These are phyloP conservation scores for Nemoura dubitans DNA, from an alignment of 2,888 invertebrate species.

Conservation along the genomic window DNA sequence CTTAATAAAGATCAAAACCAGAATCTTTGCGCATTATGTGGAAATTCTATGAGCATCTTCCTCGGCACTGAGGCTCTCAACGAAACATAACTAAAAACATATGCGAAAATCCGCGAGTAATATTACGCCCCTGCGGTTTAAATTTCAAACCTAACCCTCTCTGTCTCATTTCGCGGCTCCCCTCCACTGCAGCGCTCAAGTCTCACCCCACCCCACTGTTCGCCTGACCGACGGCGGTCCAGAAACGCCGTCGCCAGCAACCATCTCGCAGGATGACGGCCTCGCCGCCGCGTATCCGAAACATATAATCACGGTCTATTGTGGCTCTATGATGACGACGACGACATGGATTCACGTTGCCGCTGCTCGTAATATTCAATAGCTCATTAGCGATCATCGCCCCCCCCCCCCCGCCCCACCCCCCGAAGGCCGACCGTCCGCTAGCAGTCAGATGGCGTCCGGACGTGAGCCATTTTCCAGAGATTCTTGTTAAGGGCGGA, in stretches of 20 bases:
- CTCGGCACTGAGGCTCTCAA: too few species aligned
- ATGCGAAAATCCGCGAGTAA: too few species aligned
- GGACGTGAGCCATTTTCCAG: neutral
- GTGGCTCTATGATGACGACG: neutral
- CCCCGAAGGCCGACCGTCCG: neutral
- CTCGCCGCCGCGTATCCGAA: constrained; percentile 21
- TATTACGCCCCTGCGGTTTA: too few species aligned
- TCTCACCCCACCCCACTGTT: too few species aligned
- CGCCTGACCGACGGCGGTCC: neutral
- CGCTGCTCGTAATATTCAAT: constrained; percentile 27
- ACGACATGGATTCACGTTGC: neutral
- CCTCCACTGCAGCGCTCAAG: too few species aligned
- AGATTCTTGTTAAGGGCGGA: constrained; percentile 7
- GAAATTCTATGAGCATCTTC: too few species aligned
- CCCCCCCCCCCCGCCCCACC: neutral
- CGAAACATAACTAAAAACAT: too few species aligned
- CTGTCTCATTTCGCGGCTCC: too few species aligned
- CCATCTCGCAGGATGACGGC: neutral
- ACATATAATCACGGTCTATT: constrained; percentile 32
- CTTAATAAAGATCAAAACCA: too few species aligned
- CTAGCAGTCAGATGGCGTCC: neutral
- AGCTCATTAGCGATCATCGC: constrained; percentile 16
- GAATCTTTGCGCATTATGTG: too few species aligned
- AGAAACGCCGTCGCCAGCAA: neutral
- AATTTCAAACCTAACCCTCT: too few species aligned